Evolutionary conservation across 2,888 invertebrate species (phyloP).

Genomic region (Trachelus iudaicus): DNA sequence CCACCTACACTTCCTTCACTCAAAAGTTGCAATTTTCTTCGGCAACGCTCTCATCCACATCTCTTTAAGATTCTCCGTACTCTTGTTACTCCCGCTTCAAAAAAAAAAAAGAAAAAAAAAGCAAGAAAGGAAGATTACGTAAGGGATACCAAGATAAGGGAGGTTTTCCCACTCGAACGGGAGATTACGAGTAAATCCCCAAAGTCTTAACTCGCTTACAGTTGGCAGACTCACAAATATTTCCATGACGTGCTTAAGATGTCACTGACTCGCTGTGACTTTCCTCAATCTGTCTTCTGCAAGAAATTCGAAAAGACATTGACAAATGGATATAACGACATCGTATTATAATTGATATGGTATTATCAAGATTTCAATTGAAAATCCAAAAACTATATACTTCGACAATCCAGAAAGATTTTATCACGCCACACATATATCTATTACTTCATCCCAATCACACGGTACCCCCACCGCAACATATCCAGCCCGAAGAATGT

Average conservation of each 20-base stretch:
- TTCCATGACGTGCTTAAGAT: neutral
- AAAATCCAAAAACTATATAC: neutral
- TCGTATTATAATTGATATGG: neutral
- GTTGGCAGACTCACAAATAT: neutral
- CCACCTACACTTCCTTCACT: neutral
- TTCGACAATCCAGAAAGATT: neutral
- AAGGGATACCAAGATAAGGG: neutral
- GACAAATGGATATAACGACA: neutral
- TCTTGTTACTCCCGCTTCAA: neutral
- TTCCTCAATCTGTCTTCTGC: neutral
- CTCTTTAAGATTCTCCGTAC: neutral
- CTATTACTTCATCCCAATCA: neutral
- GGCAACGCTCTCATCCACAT: neutral
- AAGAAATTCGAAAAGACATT: neutral
- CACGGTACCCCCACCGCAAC: neutral
- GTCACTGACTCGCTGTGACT: neutral
- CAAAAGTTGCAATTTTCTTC: neutral
- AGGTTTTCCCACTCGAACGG: neutral
- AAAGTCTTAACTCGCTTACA: neutral
- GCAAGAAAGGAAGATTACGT: neutral
- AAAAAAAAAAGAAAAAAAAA: no score
- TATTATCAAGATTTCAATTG: neutral
- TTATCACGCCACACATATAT: neutral
- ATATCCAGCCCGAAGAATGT: neutral
- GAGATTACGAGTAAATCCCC: neutral